Evolutionary conservation across 2,888 invertebrate species (phyloP).

Genomic region (Cyaniris semiargus): DNA sequence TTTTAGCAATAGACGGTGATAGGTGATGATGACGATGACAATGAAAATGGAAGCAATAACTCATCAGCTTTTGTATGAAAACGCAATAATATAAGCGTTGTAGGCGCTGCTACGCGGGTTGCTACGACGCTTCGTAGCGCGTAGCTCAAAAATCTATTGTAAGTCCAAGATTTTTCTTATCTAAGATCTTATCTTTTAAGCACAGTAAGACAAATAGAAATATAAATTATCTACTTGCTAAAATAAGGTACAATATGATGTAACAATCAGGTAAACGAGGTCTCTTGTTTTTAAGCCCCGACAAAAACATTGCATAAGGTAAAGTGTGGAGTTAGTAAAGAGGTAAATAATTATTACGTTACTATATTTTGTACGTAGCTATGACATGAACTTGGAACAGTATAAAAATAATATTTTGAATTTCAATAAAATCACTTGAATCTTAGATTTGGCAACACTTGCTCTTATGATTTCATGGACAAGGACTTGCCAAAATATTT

Average conservation of each 20-base stretch:
- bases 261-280: too few relatives aligned
- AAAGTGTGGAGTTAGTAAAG: background rate
- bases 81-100: too few relatives aligned
- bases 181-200: too few relatives aligned
- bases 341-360: background rate
- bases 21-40: too few relatives aligned
- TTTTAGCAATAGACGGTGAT: too few relatives aligned
- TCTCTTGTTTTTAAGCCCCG: too few relatives aligned
- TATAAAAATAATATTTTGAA: background rate
- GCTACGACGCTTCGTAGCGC: background rate
- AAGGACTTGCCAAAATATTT: conserved; percentile 22
- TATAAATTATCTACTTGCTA: too few relatives aligned
- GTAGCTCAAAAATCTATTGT: background rate
- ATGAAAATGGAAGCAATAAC: too few relatives aligned
- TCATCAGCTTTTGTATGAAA: too few relatives aligned
- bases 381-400: background rate
- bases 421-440: conserved; percentile 18
- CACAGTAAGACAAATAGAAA: too few relatives aligned
- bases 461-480: background rate
- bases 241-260: too few relatives aligned
- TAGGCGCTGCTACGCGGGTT: background rate
- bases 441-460: conserved; percentile 20
- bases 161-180: background rate
- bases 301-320: too few relatives aligned
- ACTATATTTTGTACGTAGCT: background rate